Conservation (phyloP, 2,113 vertebrate genomes). For the Passer domesticus region DNA sequence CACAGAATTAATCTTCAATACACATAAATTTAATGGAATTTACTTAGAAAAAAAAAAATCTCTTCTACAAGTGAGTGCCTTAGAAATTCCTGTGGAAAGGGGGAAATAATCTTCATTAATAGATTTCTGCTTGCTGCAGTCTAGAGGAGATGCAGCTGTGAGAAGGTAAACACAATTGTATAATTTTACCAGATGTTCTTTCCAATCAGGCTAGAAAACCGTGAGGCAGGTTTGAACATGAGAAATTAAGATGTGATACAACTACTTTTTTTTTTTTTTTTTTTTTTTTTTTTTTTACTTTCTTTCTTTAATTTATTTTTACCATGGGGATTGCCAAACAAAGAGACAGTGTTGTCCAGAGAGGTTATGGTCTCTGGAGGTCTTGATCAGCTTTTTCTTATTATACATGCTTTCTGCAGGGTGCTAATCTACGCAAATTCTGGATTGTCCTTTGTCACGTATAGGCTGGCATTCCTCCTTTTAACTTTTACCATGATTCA, state of each 20-base stretch:
- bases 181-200: background rate
- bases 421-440: background rate
- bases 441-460: background rate
- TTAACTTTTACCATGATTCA: background rate
- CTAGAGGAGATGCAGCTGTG: background rate
- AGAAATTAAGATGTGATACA: background rate
- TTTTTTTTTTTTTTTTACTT: background rate
- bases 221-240: background rate
- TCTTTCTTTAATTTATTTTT: background rate
- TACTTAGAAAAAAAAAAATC: background rate
- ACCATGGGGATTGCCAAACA: background rate
- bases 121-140: background rate
- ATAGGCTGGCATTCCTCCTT: background rate
- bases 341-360: background rate
- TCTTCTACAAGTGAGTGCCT: background rate
- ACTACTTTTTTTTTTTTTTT: background rate
- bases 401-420: accelerated
- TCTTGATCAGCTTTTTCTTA: background rate
- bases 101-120: background rate
- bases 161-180: background rate
- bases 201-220: background rate
- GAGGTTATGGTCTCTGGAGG: background rate
- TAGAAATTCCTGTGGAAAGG: background rate
- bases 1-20: background rate
- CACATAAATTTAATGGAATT: background rate